Conservation (phyloP, 2,797 vertebrate species). For the Choloepus didactylus region DNA sequence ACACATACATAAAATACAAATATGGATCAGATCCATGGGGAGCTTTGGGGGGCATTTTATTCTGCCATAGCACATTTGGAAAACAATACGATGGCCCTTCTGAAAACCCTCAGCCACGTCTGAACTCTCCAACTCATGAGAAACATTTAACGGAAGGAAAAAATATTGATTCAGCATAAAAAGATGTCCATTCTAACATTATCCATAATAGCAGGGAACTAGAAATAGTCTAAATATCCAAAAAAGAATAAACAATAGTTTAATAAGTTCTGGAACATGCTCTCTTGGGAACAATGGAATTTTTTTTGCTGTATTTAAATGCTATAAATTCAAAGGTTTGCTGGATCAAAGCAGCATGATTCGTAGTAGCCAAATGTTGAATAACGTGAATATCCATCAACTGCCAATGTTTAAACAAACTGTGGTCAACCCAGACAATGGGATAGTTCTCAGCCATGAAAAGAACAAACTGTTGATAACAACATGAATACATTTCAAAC, state of each 20-base stretch:
- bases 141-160: not conserved
- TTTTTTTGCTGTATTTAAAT: not conserved
- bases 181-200: not conserved
- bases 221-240: not conserved
- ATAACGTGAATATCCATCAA: too few species aligned
- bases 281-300: not conserved
- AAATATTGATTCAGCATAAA: not conserved
- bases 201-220: not conserved
- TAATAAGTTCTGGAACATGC: not conserved
- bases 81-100: not conserved
- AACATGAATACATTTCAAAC: too few species aligned
- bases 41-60: not conserved
- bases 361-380: too few species aligned
- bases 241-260: not conserved
- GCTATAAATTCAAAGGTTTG: not conserved
- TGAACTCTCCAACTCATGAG: not conserved
- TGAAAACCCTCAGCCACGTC: not conserved
- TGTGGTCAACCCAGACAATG: not conserved
- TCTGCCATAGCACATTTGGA: not conserved
- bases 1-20: not conserved
- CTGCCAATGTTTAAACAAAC: not conserved
- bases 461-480: rapidly evolving
- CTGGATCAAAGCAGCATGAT: not conserved
- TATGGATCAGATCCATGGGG: not conserved
- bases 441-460: not conserved